Evolutionary conservation across 2,888 invertebrate genomes (phyloP).

Genomic region (Drosophila neoperkinsi): DNA sequence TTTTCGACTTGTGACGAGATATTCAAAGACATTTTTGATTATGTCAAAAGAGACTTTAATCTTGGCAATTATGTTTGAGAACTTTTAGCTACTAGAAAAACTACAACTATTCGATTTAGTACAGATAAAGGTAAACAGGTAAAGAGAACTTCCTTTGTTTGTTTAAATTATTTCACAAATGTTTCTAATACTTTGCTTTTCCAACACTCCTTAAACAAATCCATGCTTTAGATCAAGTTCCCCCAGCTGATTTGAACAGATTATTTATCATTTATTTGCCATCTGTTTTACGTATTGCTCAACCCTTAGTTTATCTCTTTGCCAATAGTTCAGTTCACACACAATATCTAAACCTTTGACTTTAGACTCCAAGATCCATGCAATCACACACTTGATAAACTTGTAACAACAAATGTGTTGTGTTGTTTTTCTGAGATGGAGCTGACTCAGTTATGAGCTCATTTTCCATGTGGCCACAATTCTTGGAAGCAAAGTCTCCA

Average conservation of each 20-base stretch:
- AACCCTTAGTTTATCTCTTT: background rate
- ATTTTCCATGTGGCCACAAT: conserved; percentile 37
- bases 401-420: conserved; percentile 1
- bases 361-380: background rate
- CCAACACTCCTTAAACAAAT: background rate
- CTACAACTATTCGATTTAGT: background rate
- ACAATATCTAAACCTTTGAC: background rate
- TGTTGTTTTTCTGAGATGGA: background rate
- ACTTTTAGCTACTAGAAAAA: no score
- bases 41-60: background rate
- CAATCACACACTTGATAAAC: conserved; percentile 2
- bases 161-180: background rate
- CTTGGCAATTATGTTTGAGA: background rate
- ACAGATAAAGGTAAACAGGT: background rate
- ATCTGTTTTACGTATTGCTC: background rate
- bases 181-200: background rate
- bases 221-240: background rate
- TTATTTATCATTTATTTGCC: background rate
- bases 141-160: background rate
- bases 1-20: background rate
- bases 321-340: background rate
- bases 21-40: background rate
- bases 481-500: conserved; percentile 51
- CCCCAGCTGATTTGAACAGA: background rate
- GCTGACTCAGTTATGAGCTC: conserved; percentile 54